Evolutionary conservation across 92 coral and sea anemone species (phyloP), one percentile per base, ranked within the genome.

Genomic region (Paragorgia papillata): DNA sequence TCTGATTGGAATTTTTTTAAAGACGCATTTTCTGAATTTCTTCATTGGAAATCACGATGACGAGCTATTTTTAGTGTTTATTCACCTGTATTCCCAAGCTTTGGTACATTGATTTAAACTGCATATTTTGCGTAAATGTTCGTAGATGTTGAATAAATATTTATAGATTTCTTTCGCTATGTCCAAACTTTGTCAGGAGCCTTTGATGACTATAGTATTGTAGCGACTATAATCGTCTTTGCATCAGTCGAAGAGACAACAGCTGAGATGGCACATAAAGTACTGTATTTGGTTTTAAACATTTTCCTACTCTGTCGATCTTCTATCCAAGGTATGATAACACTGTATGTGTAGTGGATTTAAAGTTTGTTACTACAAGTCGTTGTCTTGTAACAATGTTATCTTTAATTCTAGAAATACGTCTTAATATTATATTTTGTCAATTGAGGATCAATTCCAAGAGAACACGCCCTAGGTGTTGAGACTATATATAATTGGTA

Each of bases 321-420:
- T 27, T 44, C 75, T 49, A 24, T 17, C 24, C 71, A 64, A 64
- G 71, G 71, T 64, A 68, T 27, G 57, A 2, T 43, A 53, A n/a
- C n/a, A n/a, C n/a, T n/a, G n/a, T n/a, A n/a, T n/a, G n/a, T n/a
- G n/a, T n/a, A n/a, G n/a, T n/a, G n/a, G n/a, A n/a, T n/a, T n/a
- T n/a, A n/a, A n/a, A n/a, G n/a, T n/a, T n/a, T n/a, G n/a, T n/a
- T n/a, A n/a, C n/a, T n/a, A n/a, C n/a, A n/a, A n/a, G n/a, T n/a
- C n/a, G n/a, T n/a, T n/a, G n/a, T n/a, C n/a, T n/a, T n/a, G n/a
- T n/a, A n/a, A n/a, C n/a, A n/a, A n/a, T n/a, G n/a, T n/a, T n/a
- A n/a, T n/a, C n/a, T n/a, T n/a, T n/a, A n/a, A n/a, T n/a, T n/a
- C n/a, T n/a, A n/a, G n/a, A n/a, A n/a, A n/a, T n/a, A n/a, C n/a